phyloP scores from a whole-genome alignment of 2,888 invertebrate species.

The Cryptus viduatorius region DNA sequence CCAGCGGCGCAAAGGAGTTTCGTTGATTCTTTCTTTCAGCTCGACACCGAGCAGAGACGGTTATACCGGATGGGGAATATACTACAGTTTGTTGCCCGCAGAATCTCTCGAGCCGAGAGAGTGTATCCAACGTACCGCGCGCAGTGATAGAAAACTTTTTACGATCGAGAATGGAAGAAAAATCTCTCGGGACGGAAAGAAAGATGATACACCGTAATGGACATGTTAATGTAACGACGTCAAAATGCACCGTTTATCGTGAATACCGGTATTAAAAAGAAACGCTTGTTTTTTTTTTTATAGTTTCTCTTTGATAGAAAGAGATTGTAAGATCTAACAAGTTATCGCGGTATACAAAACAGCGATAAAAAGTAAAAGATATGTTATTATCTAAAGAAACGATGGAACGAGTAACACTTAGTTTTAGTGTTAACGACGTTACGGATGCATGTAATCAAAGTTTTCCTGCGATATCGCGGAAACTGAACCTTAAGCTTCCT shows the following conservation, averaged over 20 bases:
- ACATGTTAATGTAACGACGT: constrained; percentile 41
- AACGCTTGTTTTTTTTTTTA: background rate
- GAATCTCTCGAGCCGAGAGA: constrained; percentile 49
- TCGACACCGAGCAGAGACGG: background rate
- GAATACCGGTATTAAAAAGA: background rate
- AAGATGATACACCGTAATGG: constrained; percentile 10
- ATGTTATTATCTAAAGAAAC: background rate
- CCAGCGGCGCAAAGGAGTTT: constrained; percentile 27
- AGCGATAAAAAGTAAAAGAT: background rate
- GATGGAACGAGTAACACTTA: too few relatives aligned
- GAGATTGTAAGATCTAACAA: background rate
- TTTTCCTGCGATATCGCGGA: background rate
- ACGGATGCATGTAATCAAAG: background rate
- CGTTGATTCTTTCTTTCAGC: constrained; percentile 46
- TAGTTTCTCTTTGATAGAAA: background rate
- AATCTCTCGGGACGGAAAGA: constrained; percentile 13
- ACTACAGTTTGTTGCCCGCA: background rate
- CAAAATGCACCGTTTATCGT: constrained; percentile 3
- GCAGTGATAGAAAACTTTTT: constrained; percentile 61
- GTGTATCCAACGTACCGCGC: constrained; percentile 29
- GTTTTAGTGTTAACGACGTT: background rate
- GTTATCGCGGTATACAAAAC: background rate
- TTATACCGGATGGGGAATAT: background rate
- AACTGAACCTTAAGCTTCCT: background rate
- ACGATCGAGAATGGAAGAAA: constrained; percentile 56